Percentiles rank a stretch among this genome's conserved stretches.
phyloP scores from a whole-genome alignment of 1,140 invertebrate species.

The Solenopsis invicta region DNA sequence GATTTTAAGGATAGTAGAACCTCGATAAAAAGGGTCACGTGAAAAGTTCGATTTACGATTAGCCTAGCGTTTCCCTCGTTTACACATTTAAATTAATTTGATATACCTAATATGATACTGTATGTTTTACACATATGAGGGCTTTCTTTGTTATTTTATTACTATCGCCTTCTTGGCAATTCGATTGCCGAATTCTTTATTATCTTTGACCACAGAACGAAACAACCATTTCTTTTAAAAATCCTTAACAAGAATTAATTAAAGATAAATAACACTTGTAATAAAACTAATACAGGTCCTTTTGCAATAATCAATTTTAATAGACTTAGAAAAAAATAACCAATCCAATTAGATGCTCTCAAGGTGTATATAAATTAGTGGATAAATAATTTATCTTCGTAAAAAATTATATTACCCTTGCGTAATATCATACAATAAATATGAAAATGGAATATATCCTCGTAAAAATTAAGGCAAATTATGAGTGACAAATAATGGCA shows the following conservation, averaged over 20 bases:
- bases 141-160: conserved; percentile 62
- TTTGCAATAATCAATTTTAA: not conserved
- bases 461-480: not conserved
- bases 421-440: not conserved
- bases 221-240: conserved; percentile 34
- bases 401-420: not conserved
- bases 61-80: conserved; percentile 57
- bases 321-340: not conserved
- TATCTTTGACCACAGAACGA: conserved; percentile 22
- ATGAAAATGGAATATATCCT: not conserved
- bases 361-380: conserved; percentile 1
- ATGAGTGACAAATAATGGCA: conserved; percentile 49
- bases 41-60: conserved; percentile 64
- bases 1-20: conserved; percentile 60
- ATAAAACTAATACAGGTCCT: conserved; percentile 53
- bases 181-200: conserved; percentile 77
- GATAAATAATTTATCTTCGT: not conserved
- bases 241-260: conserved; percentile 44
- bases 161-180: conserved; percentile 48
- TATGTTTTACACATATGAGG: conserved; percentile 62
- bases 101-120: conserved; percentile 66
- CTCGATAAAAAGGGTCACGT: conserved; percentile 59
- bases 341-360: not conserved
- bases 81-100: conserved; percentile 72
- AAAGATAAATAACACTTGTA: conserved; percentile 32